phyloP scores from a whole-genome alignment of 2,797 vertebrate genomes.

The Lepilemur ruficaudatus region DNA sequence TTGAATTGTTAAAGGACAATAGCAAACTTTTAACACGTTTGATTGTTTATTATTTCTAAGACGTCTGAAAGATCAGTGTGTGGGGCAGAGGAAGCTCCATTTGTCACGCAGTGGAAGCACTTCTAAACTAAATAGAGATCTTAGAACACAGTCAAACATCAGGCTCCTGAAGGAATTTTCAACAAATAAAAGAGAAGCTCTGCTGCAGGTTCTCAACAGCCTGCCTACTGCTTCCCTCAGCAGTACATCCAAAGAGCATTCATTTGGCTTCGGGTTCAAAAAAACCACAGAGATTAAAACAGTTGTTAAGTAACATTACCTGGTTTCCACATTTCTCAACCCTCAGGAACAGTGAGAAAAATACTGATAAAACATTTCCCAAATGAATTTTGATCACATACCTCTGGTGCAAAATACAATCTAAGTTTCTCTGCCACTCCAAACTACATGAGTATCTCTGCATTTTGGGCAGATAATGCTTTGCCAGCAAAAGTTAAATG shows the following conservation, averaged over 20 bases:
- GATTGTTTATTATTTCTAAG: not conserved
- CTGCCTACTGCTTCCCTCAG: not conserved
- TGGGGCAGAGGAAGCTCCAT: not conserved
- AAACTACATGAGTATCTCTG: not conserved
- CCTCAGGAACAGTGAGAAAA: not conserved
- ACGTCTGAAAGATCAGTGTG: not conserved
- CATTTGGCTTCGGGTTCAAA: not conserved
- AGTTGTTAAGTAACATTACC: not conserved
- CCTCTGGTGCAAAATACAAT: not conserved
- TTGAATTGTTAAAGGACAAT: constrained; percentile 42
- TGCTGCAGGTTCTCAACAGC: not conserved
- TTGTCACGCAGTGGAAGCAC: not conserved
- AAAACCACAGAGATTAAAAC: not conserved
- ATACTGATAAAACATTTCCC: not conserved
- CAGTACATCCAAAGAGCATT: not conserved
- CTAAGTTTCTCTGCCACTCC: not conserved
- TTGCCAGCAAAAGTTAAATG: not conserved
- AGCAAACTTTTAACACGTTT: constrained; percentile 1
- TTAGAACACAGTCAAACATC: not conserved
- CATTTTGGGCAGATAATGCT: not conserved
- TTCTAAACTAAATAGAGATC: not conserved
- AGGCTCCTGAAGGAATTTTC: not conserved
- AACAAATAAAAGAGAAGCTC: not conserved
- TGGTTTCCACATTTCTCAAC: not conserved
- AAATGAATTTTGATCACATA: not conserved